Evolutionary conservation across 2,888 invertebrate species (phyloP).

Genomic region (Cheilosia grossa): DNA sequence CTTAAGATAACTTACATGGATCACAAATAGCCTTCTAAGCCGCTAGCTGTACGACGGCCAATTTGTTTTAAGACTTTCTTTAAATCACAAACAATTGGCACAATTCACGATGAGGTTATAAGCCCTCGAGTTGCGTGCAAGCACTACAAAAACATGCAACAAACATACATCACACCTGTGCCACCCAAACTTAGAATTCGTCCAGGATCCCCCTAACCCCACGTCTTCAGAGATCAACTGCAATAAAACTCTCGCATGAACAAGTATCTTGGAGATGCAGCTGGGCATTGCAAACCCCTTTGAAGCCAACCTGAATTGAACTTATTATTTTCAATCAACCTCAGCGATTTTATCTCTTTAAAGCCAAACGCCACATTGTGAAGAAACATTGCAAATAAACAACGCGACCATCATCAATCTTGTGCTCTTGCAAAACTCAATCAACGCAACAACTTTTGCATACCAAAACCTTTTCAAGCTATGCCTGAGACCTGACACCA

Average conservation of each 20-base stretch:
- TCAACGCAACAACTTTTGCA: slow-evolving; percentile 10
- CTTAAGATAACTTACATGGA: no score
- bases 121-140: no score
- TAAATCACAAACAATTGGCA: no score
- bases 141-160: no score
- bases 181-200: no score
- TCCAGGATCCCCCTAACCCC: no score
- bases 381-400: background rate
- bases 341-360: background rate
- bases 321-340: background rate
- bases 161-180: background rate
- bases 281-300: background rate
- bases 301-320: background rate
- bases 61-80: no score
- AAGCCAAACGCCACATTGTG: background rate
- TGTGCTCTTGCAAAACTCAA: slow-evolving; percentile 17
- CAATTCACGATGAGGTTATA: no score
- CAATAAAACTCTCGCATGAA: background rate
- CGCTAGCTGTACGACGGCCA: no score
- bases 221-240: background rate
- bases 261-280: background rate
- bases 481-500: slow-evolving; percentile 3
- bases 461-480: background rate
- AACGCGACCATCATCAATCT: background rate
- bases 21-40: no score